phyloP scores from a whole-genome alignment of 92 coral and sea anemone species.

The Parazoanthus atlanticus region DNA sequence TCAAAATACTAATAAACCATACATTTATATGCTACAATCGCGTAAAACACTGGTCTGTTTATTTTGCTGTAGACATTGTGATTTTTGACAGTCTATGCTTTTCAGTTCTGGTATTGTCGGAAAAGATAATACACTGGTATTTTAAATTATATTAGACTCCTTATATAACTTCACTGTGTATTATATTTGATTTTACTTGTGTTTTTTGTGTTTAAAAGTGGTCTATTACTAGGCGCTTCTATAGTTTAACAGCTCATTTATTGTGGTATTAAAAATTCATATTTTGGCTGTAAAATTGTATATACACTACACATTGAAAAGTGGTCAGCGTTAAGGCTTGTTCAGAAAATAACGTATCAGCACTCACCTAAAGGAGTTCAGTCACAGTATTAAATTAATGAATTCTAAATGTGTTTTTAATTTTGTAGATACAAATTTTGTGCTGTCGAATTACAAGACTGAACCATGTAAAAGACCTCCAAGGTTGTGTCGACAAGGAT shows the following conservation, averaged over 20 bases:
- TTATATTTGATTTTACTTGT: slow-evolving; percentile 11
- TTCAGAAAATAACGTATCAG: slow-evolving; percentile 1
- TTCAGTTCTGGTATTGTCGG: not conserved
- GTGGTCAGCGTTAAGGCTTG: not conserved
- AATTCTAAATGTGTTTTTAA: not conserved
- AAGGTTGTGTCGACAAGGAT: slow-evolving; percentile 97
- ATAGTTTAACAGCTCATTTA: slow-evolving; percentile 33
- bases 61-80: slow-evolving; percentile 17
- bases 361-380: not conserved
- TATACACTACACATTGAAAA: too few species aligned
- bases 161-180: not conserved
- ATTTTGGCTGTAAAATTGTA: slow-evolving; percentile 1
- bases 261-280: slow-evolving; percentile 33
- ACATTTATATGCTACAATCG: slow-evolving; percentile 1
- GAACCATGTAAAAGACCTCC: slow-evolving; percentile 99
- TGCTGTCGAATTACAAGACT: slow-evolving; percentile 96
- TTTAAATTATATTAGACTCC: not conserved
- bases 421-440: slow-evolving; percentile 89
- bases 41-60: slow-evolving; percentile 23
- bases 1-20: not conserved
- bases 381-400: not conserved
- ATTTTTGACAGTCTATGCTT: slow-evolving; percentile 29
- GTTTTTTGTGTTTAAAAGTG: slow-evolving; percentile 4
- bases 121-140: slow-evolving; percentile 11
- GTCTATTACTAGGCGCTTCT: not conserved